Conservation (phyloP, 1,140 invertebrate genomes). For the Scylla paramamosain region DNA sequence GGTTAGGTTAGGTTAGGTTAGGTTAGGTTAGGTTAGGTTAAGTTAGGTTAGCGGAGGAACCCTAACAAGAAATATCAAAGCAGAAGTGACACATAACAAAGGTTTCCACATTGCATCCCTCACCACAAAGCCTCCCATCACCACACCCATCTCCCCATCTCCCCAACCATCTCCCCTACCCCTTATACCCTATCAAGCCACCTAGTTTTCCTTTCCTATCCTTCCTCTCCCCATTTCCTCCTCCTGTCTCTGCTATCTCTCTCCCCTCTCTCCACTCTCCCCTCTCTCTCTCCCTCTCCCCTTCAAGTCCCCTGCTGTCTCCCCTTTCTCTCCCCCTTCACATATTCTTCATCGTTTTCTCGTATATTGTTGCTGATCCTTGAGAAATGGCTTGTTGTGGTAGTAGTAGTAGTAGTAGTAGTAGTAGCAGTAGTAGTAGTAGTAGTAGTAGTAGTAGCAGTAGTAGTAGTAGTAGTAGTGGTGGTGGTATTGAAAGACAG, state of each 20-base stretch:
- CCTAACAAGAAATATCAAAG: no score
- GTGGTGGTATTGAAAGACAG: background rate
- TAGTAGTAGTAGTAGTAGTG: conserved; percentile 1
- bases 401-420: background rate
- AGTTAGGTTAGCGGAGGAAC: no score
- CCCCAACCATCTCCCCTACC: background rate
- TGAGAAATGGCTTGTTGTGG: background rate
- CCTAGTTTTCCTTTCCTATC: background rate
- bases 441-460: conserved; percentile 22
- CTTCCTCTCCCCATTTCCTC: background rate
- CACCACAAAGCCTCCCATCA: background rate
- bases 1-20: no score
- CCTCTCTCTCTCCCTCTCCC: background rate
- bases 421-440: conserved; percentile 22
- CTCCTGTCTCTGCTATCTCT: background rate
- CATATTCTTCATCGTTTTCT: background rate
- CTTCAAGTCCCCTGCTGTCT: background rate
- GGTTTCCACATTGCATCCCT: background rate
- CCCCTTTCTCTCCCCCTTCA: conserved; percentile 17
- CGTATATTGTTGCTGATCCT: no score
- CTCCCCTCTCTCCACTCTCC: background rate
- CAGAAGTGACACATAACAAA: no score
- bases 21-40: no score
- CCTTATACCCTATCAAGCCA: background rate
- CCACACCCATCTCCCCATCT: background rate